Evolutionary conservation across 2,888 invertebrate species (phyloP).

Genomic region (Tachina fera): DNA sequence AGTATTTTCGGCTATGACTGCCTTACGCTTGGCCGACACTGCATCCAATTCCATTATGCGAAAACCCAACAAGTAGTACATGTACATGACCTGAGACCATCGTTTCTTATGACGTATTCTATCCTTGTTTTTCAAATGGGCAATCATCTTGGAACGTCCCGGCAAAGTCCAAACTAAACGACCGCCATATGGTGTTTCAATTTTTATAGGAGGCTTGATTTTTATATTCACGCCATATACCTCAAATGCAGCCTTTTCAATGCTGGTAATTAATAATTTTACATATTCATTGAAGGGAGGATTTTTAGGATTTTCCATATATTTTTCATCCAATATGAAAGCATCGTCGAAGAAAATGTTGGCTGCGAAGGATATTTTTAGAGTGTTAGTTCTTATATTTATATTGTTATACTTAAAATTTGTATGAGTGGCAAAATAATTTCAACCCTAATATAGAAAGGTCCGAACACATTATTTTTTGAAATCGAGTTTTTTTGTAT

Average conservation of each 20-base stretch:
- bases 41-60: constrained; percentile 88
- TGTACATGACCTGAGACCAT: constrained; percentile 98
- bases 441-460: too few relatives aligned
- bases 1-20: constrained; percentile 90
- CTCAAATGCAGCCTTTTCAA: constrained; percentile 90
- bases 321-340: constrained; percentile 85
- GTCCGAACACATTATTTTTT: too few relatives aligned
- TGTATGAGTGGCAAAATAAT: too few relatives aligned
- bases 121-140: constrained; percentile 94
- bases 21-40: constrained; percentile 83
- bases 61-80: constrained; percentile 94
- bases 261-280: constrained; percentile 87
- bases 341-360: constrained; percentile 94
- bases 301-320: constrained; percentile 84
- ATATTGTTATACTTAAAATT: too few relatives aligned
- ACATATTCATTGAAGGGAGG: constrained; percentile 93
- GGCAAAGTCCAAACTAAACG: constrained; percentile 92
- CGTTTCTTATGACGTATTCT: constrained; percentile 95
- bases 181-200: constrained; percentile 94
- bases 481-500: too few relatives aligned
- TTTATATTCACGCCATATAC: constrained; percentile 87
- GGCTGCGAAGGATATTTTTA: constrained; percentile 78
- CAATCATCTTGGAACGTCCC: constrained; percentile 92
- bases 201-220: constrained; percentile 88
- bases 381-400: neutral